These are phyloP conservation scores for Marisa cornuarietis DNA, from an alignment of 1,140 invertebrate species.

Conservation along the genomic window DNA sequence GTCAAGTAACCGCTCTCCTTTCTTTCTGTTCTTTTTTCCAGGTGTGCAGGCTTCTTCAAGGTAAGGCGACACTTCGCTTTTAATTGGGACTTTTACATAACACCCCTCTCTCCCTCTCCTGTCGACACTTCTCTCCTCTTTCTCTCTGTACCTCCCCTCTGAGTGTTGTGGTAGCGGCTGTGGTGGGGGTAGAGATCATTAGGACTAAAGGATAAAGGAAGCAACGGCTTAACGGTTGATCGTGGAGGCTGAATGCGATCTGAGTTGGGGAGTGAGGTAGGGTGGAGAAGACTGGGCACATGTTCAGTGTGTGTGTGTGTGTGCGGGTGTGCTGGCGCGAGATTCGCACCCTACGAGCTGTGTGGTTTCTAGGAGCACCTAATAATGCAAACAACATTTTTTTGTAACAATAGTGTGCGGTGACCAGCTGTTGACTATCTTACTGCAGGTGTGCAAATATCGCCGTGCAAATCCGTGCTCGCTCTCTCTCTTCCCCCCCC, in stretches of 20 bases:
- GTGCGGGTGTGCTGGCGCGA: not conserved
- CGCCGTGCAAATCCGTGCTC: not conserved
- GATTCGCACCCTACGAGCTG: too few species aligned
- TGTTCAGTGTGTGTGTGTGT: not conserved
- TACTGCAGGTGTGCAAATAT: too few species aligned
- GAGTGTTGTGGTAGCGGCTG: not conserved
- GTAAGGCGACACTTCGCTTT: constrained; percentile 58
- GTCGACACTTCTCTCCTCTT: not conserved
- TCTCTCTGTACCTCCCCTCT: not conserved
- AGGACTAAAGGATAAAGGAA: too few species aligned
- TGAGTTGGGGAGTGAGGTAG: too few species aligned
- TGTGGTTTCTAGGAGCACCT: not conserved
- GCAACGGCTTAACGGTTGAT: too few species aligned
- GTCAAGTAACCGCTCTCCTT: too few species aligned
- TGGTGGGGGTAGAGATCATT: not conserved
- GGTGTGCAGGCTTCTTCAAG: constrained; percentile 88
- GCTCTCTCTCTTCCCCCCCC: constrained; percentile 2
- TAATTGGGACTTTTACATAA: constrained; percentile 1
- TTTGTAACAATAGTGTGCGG: too few species aligned
- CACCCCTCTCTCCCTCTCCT: not conserved
- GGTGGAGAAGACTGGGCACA: not conserved
- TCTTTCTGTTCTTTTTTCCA: constrained; percentile 47
- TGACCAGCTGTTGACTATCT: constrained; percentile 10
- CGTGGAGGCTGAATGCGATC: too few species aligned
- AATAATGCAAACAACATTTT: too few species aligned